phyloP scores from a whole-genome alignment of 2,888 invertebrate species.

The Serripes groenlandicus region DNA sequence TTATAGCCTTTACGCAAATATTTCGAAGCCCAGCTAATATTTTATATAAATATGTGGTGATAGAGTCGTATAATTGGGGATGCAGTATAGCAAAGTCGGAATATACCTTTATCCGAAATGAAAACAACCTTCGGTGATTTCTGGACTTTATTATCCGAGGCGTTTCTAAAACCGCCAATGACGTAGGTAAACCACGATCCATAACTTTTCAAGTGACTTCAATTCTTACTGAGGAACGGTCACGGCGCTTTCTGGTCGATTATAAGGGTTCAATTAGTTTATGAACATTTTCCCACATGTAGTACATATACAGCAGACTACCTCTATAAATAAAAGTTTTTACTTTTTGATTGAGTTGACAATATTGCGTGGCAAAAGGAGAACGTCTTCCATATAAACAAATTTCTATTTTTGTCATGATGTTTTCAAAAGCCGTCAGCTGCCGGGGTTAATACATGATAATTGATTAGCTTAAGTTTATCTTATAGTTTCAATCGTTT shows the following conservation, averaged over 20 bases:
- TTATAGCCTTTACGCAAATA: constrained; percentile 53
- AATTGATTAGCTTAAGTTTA: too few relatives aligned
- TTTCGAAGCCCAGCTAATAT: constrained; percentile 41
- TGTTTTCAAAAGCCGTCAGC: too few relatives aligned
- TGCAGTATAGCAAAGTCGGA: not conserved
- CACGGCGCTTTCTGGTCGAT: not conserved
- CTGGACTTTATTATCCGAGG: constrained; percentile 21
- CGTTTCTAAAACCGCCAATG: constrained; percentile 36
- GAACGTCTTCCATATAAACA: too few relatives aligned
- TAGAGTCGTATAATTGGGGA: constrained; percentile 24
- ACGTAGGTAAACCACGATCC: constrained; percentile 43
- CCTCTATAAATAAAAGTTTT: too few relatives aligned
- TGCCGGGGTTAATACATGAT: too few relatives aligned
- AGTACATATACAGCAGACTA: too few relatives aligned
- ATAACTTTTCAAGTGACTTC: constrained; percentile 42
- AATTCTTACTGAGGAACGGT: not conserved
- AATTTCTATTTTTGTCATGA: too few relatives aligned
- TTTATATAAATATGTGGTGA: constrained; percentile 30
- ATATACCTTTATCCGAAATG: constrained; percentile 35
- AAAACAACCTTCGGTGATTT: constrained; percentile 43
- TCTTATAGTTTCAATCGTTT: too few relatives aligned
- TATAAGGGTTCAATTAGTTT: not conserved
- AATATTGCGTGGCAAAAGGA: too few relatives aligned
- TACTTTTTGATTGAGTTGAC: too few relatives aligned
- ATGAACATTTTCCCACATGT: too few relatives aligned